Evolutionary conservation across 23 tunicate genomes (phyloP).

Genomic region (Clavelina lepadiformis): DNA sequence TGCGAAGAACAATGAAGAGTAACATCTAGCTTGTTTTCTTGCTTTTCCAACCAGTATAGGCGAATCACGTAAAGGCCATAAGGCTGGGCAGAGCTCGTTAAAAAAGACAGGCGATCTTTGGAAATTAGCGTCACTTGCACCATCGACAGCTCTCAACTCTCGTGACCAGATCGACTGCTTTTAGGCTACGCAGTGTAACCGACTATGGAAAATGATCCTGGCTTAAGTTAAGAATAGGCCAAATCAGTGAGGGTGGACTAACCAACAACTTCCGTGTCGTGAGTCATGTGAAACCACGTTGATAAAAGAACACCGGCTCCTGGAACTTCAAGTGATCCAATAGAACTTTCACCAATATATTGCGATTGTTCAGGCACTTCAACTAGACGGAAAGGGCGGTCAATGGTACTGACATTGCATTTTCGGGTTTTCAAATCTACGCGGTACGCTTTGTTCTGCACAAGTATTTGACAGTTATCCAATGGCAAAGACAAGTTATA

Average conservation of each 20-base stretch:
- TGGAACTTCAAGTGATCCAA: constrained; percentile 2
- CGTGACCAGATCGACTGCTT: too few relatives aligned
- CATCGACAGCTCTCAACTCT: too few relatives aligned
- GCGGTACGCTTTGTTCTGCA: constrained; percentile 35
- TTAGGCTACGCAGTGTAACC: too few relatives aligned
- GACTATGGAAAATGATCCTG: too few relatives aligned
- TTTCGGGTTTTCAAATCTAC: constrained; percentile 43
- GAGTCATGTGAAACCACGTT: constrained; percentile 3
- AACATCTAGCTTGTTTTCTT: too few relatives aligned
- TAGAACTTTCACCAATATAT: constrained; percentile 4
- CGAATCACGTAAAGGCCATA: neutral
- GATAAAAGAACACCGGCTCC: constrained; percentile 21
- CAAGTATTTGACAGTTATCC: neutral
- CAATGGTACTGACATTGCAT: constrained; percentile 18
- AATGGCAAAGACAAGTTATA: neutral
- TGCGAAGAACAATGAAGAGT: too few relatives aligned
- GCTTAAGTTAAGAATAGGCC: too few relatives aligned
- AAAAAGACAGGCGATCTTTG: neutral
- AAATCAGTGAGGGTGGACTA: too few relatives aligned
- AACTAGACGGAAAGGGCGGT: constrained; percentile 15
- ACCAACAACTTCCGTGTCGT: constrained; percentile 6
- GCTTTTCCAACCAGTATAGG: neutral
- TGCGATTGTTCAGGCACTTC: constrained; percentile 22
- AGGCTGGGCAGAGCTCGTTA: neutral
- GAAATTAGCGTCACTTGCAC: too few relatives aligned